Evolutionary conservation across 2,888 invertebrate genomes (phyloP), one percentile per base, ranked within the genome.

Genomic region (Sarcophaga rosellei): DNA sequence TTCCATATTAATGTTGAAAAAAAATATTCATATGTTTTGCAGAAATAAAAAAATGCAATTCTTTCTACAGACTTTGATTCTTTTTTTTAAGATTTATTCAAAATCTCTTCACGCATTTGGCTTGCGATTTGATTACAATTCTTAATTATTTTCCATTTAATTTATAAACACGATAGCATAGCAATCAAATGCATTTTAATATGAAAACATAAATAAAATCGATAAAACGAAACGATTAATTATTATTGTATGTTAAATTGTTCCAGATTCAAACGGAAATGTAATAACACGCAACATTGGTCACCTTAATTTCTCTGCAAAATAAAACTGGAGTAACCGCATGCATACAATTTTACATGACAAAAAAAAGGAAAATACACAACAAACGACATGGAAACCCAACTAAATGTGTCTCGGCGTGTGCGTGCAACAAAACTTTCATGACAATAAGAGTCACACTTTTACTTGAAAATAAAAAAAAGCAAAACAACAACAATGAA

Each of bases 261-360:
- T 4, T 53, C 53, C 17, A 53, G 2, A 35, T 17, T 35, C n/a
- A 78, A 73, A 20, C 73, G 83, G 59, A 78, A 53, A 63, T 78
- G 35, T 53, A 73, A 61, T 25, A 45, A 20, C 23, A 74, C 57
- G 78, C 83, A 78, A 68, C 61, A 83, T 78, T 78, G 78, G 78
- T 25, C 83, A 74, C 83, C 78, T 74, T 68, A 73, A 73, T 63
- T 53, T 53, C 12, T 1, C 2, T 53, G 17, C 12, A 17, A 53
- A 53, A 53, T 53, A 53, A 35, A 35, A 35, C 10, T 53, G 17
- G 15, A 53, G 53, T 15, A 53, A 8, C 53, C 11, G 53, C 15
- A 53, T 17, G 35, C 35, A 35, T 35, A 35, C 35, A 35, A 35
- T 10, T 35, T 10, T 35, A 35, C 8, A 35, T 10, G 35, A 2